A percentile compares a stretch with the other conserved stretches of the same genome.
phyloP scores from a whole-genome alignment of 2,888 invertebrate genomes.

The Caradrina kadenii region DNA sequence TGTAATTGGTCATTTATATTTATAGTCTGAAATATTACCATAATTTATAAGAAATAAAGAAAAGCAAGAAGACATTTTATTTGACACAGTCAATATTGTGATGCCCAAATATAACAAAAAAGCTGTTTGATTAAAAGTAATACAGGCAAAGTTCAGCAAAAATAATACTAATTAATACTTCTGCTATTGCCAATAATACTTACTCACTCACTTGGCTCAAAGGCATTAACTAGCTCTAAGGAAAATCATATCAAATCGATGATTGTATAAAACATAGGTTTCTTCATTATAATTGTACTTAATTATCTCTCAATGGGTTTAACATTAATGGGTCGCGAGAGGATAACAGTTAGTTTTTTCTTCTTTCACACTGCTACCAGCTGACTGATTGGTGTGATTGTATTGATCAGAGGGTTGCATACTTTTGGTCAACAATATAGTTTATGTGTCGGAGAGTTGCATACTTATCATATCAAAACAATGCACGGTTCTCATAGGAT shows the following conservation, averaged over 20 bases:
- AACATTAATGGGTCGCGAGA: too few species aligned
- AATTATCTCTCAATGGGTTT: slow-evolving; percentile 10
- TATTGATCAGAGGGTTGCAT: background rate
- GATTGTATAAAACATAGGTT: slow-evolving; percentile 13
- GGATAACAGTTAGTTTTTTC: too few species aligned
- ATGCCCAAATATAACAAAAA: too few species aligned
- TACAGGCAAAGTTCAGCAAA: too few species aligned
- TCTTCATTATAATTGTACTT: slow-evolving; percentile 4
- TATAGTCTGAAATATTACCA: background rate
- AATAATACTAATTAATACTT: background rate
- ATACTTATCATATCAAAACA: background rate
- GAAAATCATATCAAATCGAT: slow-evolving; percentile 32
- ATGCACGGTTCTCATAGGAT: too few species aligned
- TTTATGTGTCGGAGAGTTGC: background rate
- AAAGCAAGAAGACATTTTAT: too few species aligned
- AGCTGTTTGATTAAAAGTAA: too few species aligned
- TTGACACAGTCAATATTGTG: too few species aligned
- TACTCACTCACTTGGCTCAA: background rate
- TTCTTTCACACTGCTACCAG: background rate
- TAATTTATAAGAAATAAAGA: too few species aligned
- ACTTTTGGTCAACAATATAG: background rate
- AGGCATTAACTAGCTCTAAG: slow-evolving; percentile 19
- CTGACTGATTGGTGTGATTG: background rate
- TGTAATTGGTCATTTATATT: background rate
- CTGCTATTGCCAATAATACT: background rate